phyloP scores from a whole-genome alignment of 2,797 vertebrate species.

The Falco concolor region DNA sequence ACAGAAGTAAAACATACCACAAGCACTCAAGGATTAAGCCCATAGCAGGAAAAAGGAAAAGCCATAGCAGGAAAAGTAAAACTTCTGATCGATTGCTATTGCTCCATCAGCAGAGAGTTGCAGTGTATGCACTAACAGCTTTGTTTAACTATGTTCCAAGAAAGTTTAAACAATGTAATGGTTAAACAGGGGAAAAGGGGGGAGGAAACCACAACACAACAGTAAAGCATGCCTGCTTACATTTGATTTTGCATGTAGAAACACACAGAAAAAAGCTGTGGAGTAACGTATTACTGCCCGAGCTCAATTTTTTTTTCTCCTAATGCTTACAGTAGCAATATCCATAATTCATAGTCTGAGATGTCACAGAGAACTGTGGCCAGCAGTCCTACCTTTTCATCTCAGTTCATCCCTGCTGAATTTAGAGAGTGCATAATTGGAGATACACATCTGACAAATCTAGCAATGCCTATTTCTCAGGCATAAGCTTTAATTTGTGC shows the following conservation, averaged over 20 bases:
- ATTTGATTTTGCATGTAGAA: not conserved
- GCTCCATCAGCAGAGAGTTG: conserved; percentile 16
- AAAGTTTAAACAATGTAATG: conserved; percentile 39
- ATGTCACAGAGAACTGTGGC: not conserved
- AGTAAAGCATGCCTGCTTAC: not conserved
- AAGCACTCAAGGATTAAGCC: not conserved
- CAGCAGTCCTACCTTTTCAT: not conserved
- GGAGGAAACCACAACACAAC: not conserved
- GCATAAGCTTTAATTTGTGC: not conserved
- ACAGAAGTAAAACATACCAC: not conserved
- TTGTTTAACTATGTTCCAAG: conserved; percentile 46
- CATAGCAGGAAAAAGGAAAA: not conserved
- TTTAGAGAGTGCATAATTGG: not conserved
- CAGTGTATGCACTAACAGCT: not conserved
- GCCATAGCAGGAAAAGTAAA: not conserved
- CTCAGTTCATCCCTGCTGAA: not conserved
- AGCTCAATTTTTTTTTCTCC: not conserved
- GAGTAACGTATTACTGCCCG: not conserved
- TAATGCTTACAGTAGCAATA: not conserved
- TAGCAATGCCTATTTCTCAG: not conserved
- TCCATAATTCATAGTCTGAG: not conserved
- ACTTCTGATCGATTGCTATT: conserved; percentile 21
- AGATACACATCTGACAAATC: not conserved
- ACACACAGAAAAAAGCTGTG: not conserved
- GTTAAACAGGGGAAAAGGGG: conserved; percentile 2